Base-by-base conservation (phyloP, 2,113 vertebrate species). In the Malurus melanocephalus region DNA sequence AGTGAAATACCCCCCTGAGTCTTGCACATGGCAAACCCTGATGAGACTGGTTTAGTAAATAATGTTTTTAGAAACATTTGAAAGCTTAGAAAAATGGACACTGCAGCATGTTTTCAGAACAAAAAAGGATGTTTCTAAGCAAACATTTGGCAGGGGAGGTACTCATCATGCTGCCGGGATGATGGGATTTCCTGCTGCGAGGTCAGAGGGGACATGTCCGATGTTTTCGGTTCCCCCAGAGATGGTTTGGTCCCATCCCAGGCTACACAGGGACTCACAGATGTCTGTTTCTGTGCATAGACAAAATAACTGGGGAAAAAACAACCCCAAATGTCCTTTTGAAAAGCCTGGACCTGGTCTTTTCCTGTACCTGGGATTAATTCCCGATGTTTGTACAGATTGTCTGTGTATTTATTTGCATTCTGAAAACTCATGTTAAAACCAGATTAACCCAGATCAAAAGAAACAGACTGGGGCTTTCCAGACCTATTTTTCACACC, bases 121-220 rank as follows among this genome's bases (percentile, higher is more conserved):
- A 28, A 60, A 90, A 88, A 88, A 42, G 8, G 4, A 32, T 17
- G 9, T 46, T 76, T 76, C 42, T 26, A 14, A 30, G 6, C n/a
- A 85, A 65, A 46, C 4, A 10, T 49, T 65, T 76, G 32, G 6
- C 28, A 52, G 33, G 20, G 18, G 38, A 73, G n/a, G 42, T n/a
- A 33, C 0, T 22, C 30, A 32, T 8, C 30, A 6, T 16, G 66
- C n/a, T 72, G 21, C 27, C 45, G 40, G 40, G 32, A 35, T 23
- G 43, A 28, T 13, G 16, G 16, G 40, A 30, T 7, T 73, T n/a
- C 16, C 35, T 38, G n/a, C 21, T 43, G 46, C 0, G 0, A 40
- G 80, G 26, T 23, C 45, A 73, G 45, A 69, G 43, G 30, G 30
- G 22, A 16, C 38, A 87, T 19, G n/a, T 68, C n/a, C 23, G 26